Evolutionary conservation across 1,140 invertebrate species (phyloP), one percentile per base, ranked within the genome.

Genomic region (Leptonema lineaticorne): DNA sequence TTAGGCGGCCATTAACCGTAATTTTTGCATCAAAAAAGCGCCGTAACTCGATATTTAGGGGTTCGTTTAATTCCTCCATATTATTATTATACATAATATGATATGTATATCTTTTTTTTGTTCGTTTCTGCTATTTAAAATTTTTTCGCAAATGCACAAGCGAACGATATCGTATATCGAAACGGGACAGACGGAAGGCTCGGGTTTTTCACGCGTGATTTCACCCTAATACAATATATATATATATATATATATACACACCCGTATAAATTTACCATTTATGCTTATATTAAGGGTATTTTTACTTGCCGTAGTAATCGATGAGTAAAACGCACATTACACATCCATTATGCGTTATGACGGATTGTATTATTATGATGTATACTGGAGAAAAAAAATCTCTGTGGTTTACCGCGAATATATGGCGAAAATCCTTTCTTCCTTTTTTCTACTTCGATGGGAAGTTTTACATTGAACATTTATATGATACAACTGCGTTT

Each of bases 1-100:
- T 68, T 68, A 71, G 65, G 59, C 69, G 69, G 65, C 69, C 68
- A 64, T 68, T 71, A 71, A 71, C 16, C 30, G 28, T 41, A 58
- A 53, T 48, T 18, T 22, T 37, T 20, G 58, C 29, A 62, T 33
- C 58, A 33, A 9, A 62, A 28, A 62, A 28, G 28, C 59, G 59
- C 45, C 62, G 62, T 29, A 64, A 64, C 45, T 24, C 30, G 24
- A 64, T 48, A 64, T 46, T 46, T n/a, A n/a, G n/a, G 60, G 60
- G 27, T 63, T 27, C 20, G 20, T 22, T 53, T 24, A 22, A 22
- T 53, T 53, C 22, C 8, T 11, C 8, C 8, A 22, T 53, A 22
- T 53, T 24, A 45, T 45, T 45, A 45, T 45, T 45, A 45, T 45
- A 45, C 11, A n/a, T n/a, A 45, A n/a, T 9, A n/a, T 45, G 16